Conservation (phyloP, 2,113 vertebrate species). For the Rhizomys pruinosus region DNA sequence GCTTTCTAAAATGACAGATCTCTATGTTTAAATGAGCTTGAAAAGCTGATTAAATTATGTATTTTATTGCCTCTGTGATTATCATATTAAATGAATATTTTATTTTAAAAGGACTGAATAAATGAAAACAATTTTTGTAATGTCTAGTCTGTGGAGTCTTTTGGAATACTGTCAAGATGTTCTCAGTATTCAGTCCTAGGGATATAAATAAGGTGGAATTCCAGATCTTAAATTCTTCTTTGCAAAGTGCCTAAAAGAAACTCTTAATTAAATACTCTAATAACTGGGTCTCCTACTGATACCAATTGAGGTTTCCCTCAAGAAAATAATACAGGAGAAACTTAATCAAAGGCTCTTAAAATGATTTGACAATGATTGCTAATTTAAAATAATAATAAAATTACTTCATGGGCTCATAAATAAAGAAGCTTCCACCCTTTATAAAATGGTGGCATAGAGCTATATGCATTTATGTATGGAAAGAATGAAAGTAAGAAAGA, state of each 20-base stretch:
- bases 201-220: constrained; percentile 43
- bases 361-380: background rate
- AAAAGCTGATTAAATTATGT: constrained; percentile 72
- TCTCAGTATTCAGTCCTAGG: constrained; percentile 14
- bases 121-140: constrained; percentile 73
- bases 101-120: constrained; percentile 77
- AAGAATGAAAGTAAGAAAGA: background rate
- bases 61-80: constrained; percentile 74
- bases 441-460: background rate
- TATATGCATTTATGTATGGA: too few relatives aligned
- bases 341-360: constrained; percentile 59
- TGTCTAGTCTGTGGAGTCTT: constrained; percentile 60
- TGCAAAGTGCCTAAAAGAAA: constrained; percentile 58
- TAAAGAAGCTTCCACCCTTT: background rate
- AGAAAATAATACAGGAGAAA: constrained; percentile 55
- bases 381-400: constrained; percentile 63
- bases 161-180: constrained; percentile 65
- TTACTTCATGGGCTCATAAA: background rate
- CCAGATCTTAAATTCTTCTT: constrained; percentile 51
- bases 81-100: constrained; percentile 72
- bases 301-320: constrained; percentile 30
- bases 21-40: constrained; percentile 77
- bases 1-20: constrained; percentile 58
- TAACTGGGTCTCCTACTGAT: constrained; percentile 58
- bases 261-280: constrained; percentile 66